Evolutionary conservation across 2,888 invertebrate genomes (phyloP).

Genomic region (Parnassius smintheus): DNA sequence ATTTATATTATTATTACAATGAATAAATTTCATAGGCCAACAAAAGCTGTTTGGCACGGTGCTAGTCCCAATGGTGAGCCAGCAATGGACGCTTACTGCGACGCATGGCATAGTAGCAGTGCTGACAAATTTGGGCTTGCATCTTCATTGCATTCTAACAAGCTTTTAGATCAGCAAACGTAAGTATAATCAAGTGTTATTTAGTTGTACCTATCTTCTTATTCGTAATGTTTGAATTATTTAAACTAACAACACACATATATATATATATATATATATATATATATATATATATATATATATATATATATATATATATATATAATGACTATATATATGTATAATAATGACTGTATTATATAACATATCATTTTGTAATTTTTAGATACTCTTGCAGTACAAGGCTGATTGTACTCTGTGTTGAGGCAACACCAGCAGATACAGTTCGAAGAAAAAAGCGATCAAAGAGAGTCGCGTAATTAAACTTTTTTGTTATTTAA

Average conservation of each 20-base stretch:
- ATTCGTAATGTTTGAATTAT: too few species aligned
- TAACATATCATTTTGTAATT: conserved; percentile 30
- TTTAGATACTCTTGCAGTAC: conserved; percentile 91
- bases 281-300: too few species aligned
- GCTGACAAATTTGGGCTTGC: conserved; percentile 91
- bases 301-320: too few species aligned
- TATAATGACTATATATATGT: too few species aligned
- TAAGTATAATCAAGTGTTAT: conserved; percentile 44
- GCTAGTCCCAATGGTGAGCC: conserved; percentile 92
- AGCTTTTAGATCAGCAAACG: conserved; percentile 88
- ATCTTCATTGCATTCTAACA: conserved; percentile 89
- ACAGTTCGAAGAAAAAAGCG: conserved; percentile 82
- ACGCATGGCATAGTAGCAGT: conserved; percentile 93
- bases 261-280: too few species aligned
- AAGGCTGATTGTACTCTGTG: conserved; percentile 93
- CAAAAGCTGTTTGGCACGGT: conserved; percentile 97
- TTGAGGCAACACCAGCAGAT: conserved; percentile 88
- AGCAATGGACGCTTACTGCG: conserved; percentile 93
- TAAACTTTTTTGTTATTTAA: conserved; percentile 1
- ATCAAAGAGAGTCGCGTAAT: conserved; percentile 60
- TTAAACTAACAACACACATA: too few species aligned
- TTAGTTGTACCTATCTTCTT: neutral
- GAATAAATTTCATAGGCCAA: conserved; percentile 4
- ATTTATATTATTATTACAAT: neutral
- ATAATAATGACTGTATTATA: neutral